These are phyloP conservation scores for Neodontobutis hainanensis DNA, from an alignment of 2,113 vertebrate genomes.

Conservation along the genomic window DNA sequence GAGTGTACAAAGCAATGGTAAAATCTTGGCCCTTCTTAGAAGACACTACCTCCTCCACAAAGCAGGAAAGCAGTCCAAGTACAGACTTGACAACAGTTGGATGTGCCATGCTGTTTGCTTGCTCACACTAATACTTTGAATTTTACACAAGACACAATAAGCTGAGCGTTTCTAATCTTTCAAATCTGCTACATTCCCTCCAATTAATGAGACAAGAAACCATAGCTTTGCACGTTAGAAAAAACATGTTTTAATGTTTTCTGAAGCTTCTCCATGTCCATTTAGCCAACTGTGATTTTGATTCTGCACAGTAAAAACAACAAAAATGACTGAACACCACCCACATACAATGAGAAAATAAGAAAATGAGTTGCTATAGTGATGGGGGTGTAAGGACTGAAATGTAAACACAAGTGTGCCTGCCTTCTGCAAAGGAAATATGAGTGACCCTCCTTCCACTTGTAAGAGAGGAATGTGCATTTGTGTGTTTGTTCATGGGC, in stretches of 20 bases:
- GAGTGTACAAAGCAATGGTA: slow-evolving; percentile 12
- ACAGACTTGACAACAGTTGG: slow-evolving; percentile 35
- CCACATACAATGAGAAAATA: slow-evolving; percentile 48
- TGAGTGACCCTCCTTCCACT: slow-evolving; percentile 69
- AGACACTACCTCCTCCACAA: slow-evolving; percentile 36
- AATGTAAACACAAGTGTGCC: slow-evolving; percentile 69
- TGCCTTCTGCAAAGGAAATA: slow-evolving; percentile 62
- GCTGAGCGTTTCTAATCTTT: background rate
- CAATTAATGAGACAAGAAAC: background rate
- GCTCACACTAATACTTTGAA: background rate
- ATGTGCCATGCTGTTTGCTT: slow-evolving; percentile 1
- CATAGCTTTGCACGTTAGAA: background rate
- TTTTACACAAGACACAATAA: background rate
- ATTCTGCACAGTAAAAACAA: slow-evolving; percentile 47
- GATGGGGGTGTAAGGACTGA: slow-evolving; percentile 53
- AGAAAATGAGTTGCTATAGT: slow-evolving; percentile 67
- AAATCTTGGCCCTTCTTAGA: slow-evolving; percentile 15
- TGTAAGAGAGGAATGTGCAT: slow-evolving; percentile 29
- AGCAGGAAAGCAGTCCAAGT: slow-evolving; percentile 22
- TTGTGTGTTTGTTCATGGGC: background rate
- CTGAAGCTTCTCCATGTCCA: slow-evolving; percentile 10
- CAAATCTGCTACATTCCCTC: background rate
- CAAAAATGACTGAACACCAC: slow-evolving; percentile 35
- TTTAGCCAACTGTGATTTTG: slow-evolving; percentile 28
- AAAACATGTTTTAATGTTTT: background rate